Evolutionary conservation across 1,140 invertebrate species (phyloP).

Genomic region (Drosophila chauvacae): DNA sequence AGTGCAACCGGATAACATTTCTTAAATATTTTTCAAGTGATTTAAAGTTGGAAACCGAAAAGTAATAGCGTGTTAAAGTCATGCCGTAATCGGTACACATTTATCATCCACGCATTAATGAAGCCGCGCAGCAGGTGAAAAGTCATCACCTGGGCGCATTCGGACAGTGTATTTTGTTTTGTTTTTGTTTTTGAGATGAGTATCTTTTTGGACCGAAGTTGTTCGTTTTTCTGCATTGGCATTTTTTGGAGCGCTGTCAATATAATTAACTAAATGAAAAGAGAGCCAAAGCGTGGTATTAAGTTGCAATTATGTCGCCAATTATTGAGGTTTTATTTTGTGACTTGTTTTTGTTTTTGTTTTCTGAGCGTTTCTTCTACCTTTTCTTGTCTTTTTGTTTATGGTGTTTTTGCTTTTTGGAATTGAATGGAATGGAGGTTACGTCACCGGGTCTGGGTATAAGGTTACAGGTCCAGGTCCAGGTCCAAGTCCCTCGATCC

Average conservation of each 20-base stretch:
- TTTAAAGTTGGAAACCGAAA: constrained; percentile 4
- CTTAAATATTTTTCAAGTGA: constrained; percentile 10
- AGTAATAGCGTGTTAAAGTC: constrained; percentile 9
- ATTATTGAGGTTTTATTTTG: constrained; percentile 81
- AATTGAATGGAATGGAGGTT: constrained; percentile 50
- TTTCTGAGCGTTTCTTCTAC: constrained; percentile 25
- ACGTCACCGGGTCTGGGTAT: constrained; percentile 52
- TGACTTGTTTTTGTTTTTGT: constrained; percentile 69
- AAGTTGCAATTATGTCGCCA: constrained; percentile 83
- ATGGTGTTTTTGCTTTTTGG: constrained; percentile 34
- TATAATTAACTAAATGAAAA: constrained; percentile 82
- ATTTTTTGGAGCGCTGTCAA: constrained; percentile 63
- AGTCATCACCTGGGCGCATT: constrained; percentile 39
- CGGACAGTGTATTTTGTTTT: constrained; percentile 26
- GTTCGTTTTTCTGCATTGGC: constrained; percentile 46
- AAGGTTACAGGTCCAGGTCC: constrained; percentile 55
- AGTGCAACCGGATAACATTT: constrained; percentile 12
- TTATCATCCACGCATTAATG: constrained; percentile 35
- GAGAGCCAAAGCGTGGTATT: constrained; percentile 79
- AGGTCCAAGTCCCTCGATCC: constrained; percentile 39
- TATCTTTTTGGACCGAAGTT: constrained; percentile 30
- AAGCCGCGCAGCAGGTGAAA: constrained; percentile 43
- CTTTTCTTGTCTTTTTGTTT: constrained; percentile 9
- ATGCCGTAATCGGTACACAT: constrained; percentile 16
- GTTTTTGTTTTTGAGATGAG: constrained; percentile 19